Conservation (phyloP, 30 jellyfish, hydroid and myxozoan species). For the Hydractinia echinata region DNA sequence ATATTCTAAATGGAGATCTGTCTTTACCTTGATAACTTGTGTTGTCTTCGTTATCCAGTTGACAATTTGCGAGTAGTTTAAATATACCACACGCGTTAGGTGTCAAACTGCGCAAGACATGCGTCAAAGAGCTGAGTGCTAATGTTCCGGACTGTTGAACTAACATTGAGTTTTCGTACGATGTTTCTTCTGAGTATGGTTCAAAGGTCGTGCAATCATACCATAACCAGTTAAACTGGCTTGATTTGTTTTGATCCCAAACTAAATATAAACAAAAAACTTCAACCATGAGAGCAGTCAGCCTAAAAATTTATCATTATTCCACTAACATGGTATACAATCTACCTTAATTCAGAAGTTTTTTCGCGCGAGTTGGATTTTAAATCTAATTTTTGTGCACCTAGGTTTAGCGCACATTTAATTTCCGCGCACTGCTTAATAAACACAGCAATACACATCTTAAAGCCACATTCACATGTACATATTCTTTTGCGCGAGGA, state of each 20-base stretch:
- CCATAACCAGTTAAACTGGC: conserved; percentile 91
- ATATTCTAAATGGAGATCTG: neutral
- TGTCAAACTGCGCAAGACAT: conserved; percentile 82
- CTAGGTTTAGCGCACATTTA: no score
- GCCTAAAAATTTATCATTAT: no score
- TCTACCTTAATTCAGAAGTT: no score
- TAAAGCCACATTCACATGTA: no score
- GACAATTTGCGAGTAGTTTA: conserved; percentile 50
- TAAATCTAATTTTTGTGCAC: no score
- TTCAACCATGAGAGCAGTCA: no score
- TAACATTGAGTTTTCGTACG: conserved; percentile 79
- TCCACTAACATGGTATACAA: no score
- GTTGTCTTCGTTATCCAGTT: conserved; percentile 51
- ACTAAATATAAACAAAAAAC: conserved; percentile 35
- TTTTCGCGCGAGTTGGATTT: no score
- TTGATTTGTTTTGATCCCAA: conserved; percentile 81
- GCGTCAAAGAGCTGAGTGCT: conserved; percentile 77
- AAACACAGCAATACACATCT: no score
- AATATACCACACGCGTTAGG: conserved; percentile 93
- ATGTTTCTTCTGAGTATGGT: conserved; percentile 76
- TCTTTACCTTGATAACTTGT: conserved; percentile 44
- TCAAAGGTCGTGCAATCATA: conserved; percentile 77
- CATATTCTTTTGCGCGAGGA: no score
- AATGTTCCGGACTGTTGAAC: conserved; percentile 87
- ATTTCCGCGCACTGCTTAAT: no score